Evolutionary conservation across 2,888 invertebrate genomes (phyloP), one percentile per base, ranked within the genome.

Genomic region (Andrena trimmerana): DNA sequence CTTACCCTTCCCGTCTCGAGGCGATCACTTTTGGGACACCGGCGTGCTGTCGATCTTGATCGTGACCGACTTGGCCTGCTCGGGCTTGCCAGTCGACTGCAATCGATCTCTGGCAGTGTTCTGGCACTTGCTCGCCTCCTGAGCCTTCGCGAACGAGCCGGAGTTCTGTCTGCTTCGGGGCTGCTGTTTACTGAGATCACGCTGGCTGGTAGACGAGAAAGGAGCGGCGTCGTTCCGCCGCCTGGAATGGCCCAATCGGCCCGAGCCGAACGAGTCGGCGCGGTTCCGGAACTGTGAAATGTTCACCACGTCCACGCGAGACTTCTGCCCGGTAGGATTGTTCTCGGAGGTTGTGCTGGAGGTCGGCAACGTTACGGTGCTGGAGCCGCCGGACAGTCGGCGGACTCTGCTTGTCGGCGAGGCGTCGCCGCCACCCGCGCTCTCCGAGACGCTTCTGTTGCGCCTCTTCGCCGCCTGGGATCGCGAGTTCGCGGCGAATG

Each of bases 361-460:
- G 24, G 36, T 89, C 71, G 92, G 91, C 80, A 92, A 85, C 78
- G 92, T 90, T 5, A 93, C 92, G 36, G 91, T 90, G 71, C 92
- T 93, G 1, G 94, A 92, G 54, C 94, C 93, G 36, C 94, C 94
- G 0, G 94, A 94, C 4, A 94, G 73, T 66, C 94, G 91, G n/a
- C 94, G 92, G 7, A 94, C 90, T 31, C 94, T 90, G 70, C 88
- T 91, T 7, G 83, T 90, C 2, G 91, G 84, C 13, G 92, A 90
- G 0, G 90, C 89, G 1, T 88, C 86, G 50, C 93, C 91, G 1
- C 93, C 94, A 36, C 95, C 95, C 68, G 95, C 95, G 85, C 96
- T 96, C 91, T 97, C 97, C 0, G 96, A 96, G 13, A 96, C 95
- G 89, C 96, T 96, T 79, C 97, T 95, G 92, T 96, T 96, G 48